Evolutionary conservation across 2,888 invertebrate genomes (phyloP), one percentile per base, ranked within the genome.

Genomic region (Microplitis deprimator): DNA sequence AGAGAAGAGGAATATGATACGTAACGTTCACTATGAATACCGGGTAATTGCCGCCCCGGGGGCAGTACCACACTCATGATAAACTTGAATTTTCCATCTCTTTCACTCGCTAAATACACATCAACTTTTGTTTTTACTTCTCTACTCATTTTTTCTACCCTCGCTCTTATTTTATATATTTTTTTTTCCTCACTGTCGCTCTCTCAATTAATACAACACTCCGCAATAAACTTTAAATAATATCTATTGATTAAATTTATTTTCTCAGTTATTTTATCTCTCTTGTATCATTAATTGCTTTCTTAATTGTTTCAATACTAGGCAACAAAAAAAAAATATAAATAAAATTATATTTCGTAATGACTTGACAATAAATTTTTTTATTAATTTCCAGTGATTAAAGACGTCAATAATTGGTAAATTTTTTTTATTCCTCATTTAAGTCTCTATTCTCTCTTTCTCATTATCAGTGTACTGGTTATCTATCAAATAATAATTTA

Each of bases 31-130:
- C 81, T 81, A 82, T 84, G 84, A 86, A 87, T 85, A 82, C 83
- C 76, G 75, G 81, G 83, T 86, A 85, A 86, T 86, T 85, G 83
- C 82, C 81, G 80, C 82, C 79, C 77, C 81, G 81, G 80, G 80
- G 81, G 82, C 82, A 75, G 71, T 62, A 77, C 78, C 75, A 79
- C 68, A 41, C 29, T 68, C 73, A 75, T 78, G 75, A 79, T 76
- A 76, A 79, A 76, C 40, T 77, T 70, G n/a, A 38, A 10, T 69
- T 62, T 75, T 17, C 40, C 61, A n/a, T 60, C 67, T 60, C 68
- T 71, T 65, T 72, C n/a, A 40, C 68, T 38, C 40, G 20, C 75
- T 67, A 69, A 62, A 70, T 74, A 67, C 77, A 79, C 76, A 77
- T 78, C 74, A 64, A 17, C 59, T 68, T 68, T n/a, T 68, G 40